phyloP scores from a whole-genome alignment of 2,113 vertebrate species.

The Scortum barcoo region DNA sequence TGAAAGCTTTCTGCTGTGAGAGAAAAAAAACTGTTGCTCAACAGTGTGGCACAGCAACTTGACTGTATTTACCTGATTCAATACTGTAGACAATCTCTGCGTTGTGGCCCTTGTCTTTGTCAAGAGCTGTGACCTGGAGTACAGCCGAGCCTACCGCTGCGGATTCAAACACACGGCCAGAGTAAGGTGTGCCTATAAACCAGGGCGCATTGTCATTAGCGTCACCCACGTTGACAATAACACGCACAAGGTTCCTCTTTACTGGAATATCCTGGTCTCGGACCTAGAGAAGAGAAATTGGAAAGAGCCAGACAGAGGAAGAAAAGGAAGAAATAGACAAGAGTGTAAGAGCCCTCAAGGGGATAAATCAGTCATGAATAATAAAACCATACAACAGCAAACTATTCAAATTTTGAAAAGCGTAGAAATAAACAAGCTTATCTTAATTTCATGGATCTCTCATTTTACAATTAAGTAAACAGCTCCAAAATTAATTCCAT shows the following conservation, averaged over 20 bases:
- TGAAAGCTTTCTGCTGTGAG: conserved; percentile 38
- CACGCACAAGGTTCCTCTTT: conserved; percentile 93
- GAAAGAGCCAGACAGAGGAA: no score
- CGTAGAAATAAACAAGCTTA: conserved; percentile 8
- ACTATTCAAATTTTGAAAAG: conserved; percentile 21
- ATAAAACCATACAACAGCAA: not conserved
- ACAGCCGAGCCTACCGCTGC: conserved; percentile 92
- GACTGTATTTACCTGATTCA: conserved; percentile 90
- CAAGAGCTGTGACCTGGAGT: conserved; percentile 93
- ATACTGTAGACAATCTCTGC: conserved; percentile 94
- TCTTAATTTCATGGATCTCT: conserved; percentile 28
- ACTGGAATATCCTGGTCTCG: conserved; percentile 98
- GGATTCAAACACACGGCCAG: conserved; percentile 93
- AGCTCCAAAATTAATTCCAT: conserved; percentile 12
- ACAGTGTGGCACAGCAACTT: not conserved
- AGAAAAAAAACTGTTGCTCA: conserved; percentile 2
- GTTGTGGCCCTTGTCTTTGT: conserved; percentile 95
- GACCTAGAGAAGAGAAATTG: conserved; percentile 82
- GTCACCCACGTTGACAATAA: conserved; percentile 92
- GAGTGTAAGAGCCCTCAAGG: not conserved
- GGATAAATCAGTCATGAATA: not conserved
- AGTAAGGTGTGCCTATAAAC: conserved; percentile 92
- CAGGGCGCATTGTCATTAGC: conserved; percentile 95
- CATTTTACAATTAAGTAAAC: conserved; percentile 7
- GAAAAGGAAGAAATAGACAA: not conserved